phyloP scores from a whole-genome alignment of 1,140 invertebrate genomes.

The Bombus sibiricus region DNA sequence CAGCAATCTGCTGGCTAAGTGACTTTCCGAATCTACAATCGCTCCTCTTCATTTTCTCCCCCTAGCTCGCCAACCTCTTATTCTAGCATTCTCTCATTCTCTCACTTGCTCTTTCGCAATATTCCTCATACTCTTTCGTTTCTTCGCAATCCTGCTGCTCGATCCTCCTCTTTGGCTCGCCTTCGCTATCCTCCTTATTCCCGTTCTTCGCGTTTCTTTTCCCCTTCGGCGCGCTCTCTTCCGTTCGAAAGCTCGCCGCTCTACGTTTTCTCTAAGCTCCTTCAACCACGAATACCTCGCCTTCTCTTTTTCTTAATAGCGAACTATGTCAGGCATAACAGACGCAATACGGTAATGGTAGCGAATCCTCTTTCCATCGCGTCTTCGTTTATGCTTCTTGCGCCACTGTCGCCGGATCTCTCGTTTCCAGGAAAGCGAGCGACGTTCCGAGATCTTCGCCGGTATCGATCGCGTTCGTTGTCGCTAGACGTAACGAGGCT shows the following conservation, averaged over 20 bases:
- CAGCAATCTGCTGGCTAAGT: conserved; percentile 82
- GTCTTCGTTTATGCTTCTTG: neutral
- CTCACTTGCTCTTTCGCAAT: neutral
- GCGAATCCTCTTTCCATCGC: neutral
- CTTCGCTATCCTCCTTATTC: neutral
- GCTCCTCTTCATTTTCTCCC: conserved; percentile 66
- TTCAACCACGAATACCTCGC: neutral
- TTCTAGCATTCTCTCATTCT: conserved; percentile 9
- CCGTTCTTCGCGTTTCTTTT: neutral
- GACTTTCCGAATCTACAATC: conserved; percentile 81
- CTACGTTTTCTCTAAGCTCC: too few species aligned
- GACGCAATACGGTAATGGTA: conserved; percentile 43
- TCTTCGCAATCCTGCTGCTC: neutral
- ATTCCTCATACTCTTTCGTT: neutral
- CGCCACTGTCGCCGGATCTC: too few species aligned
- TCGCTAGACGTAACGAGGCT: neutral
- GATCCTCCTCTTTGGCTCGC: neutral
- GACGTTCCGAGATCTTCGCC: neutral
- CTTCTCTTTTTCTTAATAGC: conserved; percentile 21
- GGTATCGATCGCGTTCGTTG: neutral
- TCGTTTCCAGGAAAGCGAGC: too few species aligned
- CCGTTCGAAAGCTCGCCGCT: neutral
- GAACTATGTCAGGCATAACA: conserved; percentile 46
- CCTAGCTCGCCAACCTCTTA: conserved; percentile 16
- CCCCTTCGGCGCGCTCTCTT: neutral